Evolutionary conservation across 1,140 invertebrate genomes (phyloP).

Genomic region (Carcinoscorpius rotundicauda): DNA sequence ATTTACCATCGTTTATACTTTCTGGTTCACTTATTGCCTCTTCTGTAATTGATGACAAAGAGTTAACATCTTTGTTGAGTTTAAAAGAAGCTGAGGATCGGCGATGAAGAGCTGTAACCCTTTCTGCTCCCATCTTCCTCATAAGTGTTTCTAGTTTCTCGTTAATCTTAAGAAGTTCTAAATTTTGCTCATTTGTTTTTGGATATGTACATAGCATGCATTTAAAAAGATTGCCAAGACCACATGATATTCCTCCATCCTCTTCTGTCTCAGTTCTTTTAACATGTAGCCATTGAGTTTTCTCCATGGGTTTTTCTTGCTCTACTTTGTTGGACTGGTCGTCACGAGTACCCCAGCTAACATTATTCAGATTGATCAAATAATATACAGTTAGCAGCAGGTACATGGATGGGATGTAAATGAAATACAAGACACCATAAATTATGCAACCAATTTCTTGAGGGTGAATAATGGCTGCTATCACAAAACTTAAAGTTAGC

Average conservation of each 20-base stretch:
- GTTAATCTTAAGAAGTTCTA: slow-evolving; percentile 70
- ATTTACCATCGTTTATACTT: no score
- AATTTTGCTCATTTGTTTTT: slow-evolving; percentile 68
- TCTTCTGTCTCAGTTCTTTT: slow-evolving; percentile 43
- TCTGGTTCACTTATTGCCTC: no score
- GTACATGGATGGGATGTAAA: slow-evolving; percentile 97
- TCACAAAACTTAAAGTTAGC: slow-evolving; percentile 82
- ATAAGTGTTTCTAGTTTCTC: slow-evolving; percentile 51
- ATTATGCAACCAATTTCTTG: slow-evolving; percentile 95
- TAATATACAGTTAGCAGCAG: slow-evolving; percentile 95
- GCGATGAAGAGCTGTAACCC: no score
- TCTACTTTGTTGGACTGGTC: slow-evolving; percentile 89
- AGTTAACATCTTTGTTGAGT: no score
- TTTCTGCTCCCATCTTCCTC: no score
- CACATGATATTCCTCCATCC: slow-evolving; percentile 80
- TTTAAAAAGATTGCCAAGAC: slow-evolving; percentile 74
- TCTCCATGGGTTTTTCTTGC: slow-evolving; percentile 42
- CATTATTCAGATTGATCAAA: slow-evolving; percentile 94
- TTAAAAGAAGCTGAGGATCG: no score
- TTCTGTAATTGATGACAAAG: no score
- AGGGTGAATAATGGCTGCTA: slow-evolving; percentile 93
- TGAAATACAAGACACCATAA: slow-evolving; percentile 83
- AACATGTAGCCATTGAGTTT: not conserved
- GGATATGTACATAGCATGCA: slow-evolving; percentile 80
- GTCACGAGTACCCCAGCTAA: slow-evolving; percentile 97